These are phyloP conservation scores for Leptinotarsa lineolata DNA, from an alignment of 1,140 invertebrate genomes.

Conservation along the genomic window DNA sequence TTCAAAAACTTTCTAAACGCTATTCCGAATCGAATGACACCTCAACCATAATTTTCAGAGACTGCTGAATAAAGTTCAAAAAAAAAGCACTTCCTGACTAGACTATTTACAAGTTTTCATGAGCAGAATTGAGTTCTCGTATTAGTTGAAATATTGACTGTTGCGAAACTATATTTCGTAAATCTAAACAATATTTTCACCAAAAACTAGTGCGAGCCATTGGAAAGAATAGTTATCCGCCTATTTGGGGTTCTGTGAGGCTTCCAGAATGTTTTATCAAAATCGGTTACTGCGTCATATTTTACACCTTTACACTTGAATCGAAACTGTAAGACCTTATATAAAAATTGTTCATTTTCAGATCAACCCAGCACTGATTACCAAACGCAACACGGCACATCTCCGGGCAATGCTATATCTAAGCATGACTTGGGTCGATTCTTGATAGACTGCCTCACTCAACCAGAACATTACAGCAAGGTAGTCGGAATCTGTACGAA, in stretches of 20 bases:
- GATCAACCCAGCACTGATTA: constrained; percentile 64
- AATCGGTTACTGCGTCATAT: background rate
- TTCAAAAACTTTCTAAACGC: too few species aligned
- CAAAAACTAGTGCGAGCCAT: too few species aligned
- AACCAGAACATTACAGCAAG: constrained; percentile 70
- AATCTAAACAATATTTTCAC: too few species aligned
- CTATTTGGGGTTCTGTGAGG: background rate
- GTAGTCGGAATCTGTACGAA: constrained; percentile 64
- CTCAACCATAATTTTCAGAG: too few species aligned
- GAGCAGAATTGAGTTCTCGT: too few species aligned
- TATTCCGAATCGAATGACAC: too few species aligned
- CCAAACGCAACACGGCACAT: constrained; percentile 62
- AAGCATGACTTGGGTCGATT: constrained; percentile 78
- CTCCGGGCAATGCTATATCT: constrained; percentile 69
- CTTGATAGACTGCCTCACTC: constrained; percentile 70
- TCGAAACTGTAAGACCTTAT: background rate
- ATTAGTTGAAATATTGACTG: too few species aligned
- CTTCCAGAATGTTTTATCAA: background rate
- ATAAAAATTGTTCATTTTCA: constrained; percentile 50
- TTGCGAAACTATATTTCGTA: too few species aligned
- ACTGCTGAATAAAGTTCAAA: too few species aligned
- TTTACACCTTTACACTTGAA: background rate
- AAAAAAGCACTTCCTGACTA: too few species aligned
- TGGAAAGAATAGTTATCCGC: too few species aligned
- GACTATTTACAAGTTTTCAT: too few species aligned